A percentile compares a stretch with the other conserved stretches of the same genome.
Conservation (phyloP, 2,888 invertebrate species). For the Drosophila anceps region DNA sequence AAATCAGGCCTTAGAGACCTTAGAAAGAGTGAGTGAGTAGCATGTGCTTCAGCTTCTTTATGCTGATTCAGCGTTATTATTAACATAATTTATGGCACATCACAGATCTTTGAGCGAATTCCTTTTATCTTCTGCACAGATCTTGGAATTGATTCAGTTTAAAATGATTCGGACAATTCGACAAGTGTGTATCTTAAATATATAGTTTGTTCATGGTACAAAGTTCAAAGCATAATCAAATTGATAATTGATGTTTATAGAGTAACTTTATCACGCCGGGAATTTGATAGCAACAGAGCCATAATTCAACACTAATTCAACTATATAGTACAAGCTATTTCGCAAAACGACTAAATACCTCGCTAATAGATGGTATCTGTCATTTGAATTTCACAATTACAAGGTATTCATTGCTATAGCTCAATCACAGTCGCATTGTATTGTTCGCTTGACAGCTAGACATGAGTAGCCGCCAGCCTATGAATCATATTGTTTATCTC, state of each 20-base stretch:
- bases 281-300: constrained; percentile 17
- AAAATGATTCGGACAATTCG: neutral
- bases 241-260: constrained; percentile 38
- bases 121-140: constrained; percentile 9
- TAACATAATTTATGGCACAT: constrained; percentile 17
- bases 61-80: constrained; percentile 23
- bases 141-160: constrained; percentile 3
- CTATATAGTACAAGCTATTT: constrained; percentile 30
- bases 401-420: constrained; percentile 21
- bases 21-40: neutral
- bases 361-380: constrained; percentile 17
- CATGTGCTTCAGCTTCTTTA: constrained; percentile 17
- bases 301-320: constrained; percentile 8
- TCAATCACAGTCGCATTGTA: constrained; percentile 42
- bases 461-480: constrained; percentile 14
- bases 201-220: constrained; percentile 7
- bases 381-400: constrained; percentile 34
- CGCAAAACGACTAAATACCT: constrained; percentile 34
- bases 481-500: constrained; percentile 73
- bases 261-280: constrained; percentile 31
- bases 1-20: constrained; percentile 15
- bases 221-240: constrained; percentile 29
- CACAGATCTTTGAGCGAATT: constrained; percentile 6
- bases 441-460: constrained; percentile 17
- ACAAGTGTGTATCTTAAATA: neutral